These are phyloP conservation scores for Pedionomus torquatus DNA, from an alignment of 2,113 vertebrate species.

Conservation along the genomic window DNA sequence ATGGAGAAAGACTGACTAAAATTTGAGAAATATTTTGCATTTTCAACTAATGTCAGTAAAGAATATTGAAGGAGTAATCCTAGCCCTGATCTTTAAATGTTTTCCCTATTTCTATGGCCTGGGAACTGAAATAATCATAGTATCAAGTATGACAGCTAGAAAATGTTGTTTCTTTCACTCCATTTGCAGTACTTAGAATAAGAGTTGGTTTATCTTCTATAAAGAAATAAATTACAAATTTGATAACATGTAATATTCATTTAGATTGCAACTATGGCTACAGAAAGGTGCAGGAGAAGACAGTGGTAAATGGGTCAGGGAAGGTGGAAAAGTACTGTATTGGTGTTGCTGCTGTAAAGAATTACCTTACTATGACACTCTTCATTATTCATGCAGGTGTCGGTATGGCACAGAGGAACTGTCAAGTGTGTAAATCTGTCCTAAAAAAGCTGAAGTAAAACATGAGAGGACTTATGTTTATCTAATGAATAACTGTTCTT, in stretches of 20 bases:
- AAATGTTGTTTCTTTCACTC: not conserved
- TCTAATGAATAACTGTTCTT: constrained; percentile 2
- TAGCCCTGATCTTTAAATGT: not conserved
- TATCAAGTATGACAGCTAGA: not conserved
- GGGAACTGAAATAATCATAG: not conserved
- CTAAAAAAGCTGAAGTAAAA: constrained; percentile 23
- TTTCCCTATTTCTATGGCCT: not conserved
- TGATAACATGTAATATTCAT: not conserved
- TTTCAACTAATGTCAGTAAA: not conserved
- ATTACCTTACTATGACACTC: not conserved
- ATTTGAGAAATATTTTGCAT: not conserved
- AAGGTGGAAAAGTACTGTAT: not conserved
- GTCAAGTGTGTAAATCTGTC: constrained; percentile 3
- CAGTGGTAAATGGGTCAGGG: not conserved
- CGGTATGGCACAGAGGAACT: not conserved
- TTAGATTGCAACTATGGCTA: not conserved
- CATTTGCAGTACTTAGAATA: not conserved
- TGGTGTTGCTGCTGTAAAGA: not conserved
- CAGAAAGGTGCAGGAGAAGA: not conserved
- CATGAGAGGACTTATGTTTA: not conserved
- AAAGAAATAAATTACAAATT: not conserved
- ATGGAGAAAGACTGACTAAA: not conserved
- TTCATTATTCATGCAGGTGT: constrained; percentile 40
- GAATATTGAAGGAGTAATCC: not conserved
- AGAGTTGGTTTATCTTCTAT: not conserved